Evolutionary conservation across 2,113 vertebrate species (phyloP), one percentile per base, ranked within the genome.

Genomic region (Antechinus stuartii): DNA sequence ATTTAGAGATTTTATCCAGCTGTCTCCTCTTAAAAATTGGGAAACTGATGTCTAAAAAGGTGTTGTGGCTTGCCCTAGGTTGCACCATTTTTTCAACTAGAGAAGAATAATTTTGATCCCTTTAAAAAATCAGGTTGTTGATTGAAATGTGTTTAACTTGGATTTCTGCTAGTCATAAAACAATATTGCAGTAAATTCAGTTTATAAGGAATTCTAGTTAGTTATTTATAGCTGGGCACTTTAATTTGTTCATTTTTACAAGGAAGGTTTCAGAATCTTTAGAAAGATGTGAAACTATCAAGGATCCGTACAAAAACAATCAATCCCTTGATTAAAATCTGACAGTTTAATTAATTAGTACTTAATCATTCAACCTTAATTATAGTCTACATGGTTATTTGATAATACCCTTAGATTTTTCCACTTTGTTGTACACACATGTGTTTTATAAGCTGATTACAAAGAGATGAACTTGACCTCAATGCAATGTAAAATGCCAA

Each of bases 241-340:
- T 96, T 91, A 95, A 96, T 76, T 76, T 54, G 90, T 90, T 93
- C 49, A 94, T 94, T 94, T 93, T 93, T 91, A 35, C 76, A 89
- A 95, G 95, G 96, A 95, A 90, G 57, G 46, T 92, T 90, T 94
- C 55, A 92, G 42, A 49, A 93, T 93, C 91, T 94, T 89, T 55
- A 35, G 93, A 93, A 91, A 95, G 56, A 94, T n/a, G 76, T 1
- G 0, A 47, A 94, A 55, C 94, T 61, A 91, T 84, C 54, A 1
- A 4, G 46, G 89, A 47, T 23, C 76, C 93, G 10, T n/a, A 35
- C 91, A 94, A 96, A 97, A 97, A 97, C 91, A 96, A 97, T 98
- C 96, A 93, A 97, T 97, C 96, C 95, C 95, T 97, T 98, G 97
- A 98, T 98, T 97, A 97, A 98, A 96, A 97, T 97, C 96, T 98